phyloP scores from a whole-genome alignment of 2,113 vertebrate genomes.

The Sebastes schlegelii region DNA sequence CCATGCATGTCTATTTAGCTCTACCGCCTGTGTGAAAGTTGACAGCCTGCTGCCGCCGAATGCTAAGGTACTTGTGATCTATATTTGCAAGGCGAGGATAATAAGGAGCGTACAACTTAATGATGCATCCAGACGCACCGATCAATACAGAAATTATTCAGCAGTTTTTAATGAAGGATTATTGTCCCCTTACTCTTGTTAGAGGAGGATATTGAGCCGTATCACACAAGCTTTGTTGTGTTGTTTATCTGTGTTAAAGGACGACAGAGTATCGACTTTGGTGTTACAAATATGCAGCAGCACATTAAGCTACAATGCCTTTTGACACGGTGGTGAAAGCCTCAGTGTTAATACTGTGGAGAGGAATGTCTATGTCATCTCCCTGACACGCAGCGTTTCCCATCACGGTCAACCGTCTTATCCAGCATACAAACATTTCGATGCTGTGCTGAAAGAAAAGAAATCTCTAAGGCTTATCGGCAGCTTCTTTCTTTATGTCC shows the following conservation, averaged over 20 bases:
- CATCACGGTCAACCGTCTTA: not conserved
- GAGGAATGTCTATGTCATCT: conserved; percentile 35
- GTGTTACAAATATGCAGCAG: conserved; percentile 18
- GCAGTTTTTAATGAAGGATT: conserved; percentile 52
- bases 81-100: conserved; percentile 44
- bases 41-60: conserved; percentile 14
- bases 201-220: conserved; percentile 27
- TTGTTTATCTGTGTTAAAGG: conserved; percentile 41
- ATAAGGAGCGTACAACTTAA: conserved; percentile 36
- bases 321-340: conserved; percentile 22
- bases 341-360: conserved; percentile 1
- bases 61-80: conserved; percentile 34
- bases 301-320: conserved; percentile 25
- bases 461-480: not conserved
- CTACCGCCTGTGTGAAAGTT: not conserved
- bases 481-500: not conserved
- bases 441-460: not conserved
- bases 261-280: conserved; percentile 36
- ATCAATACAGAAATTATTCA: conserved; percentile 57
- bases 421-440: not conserved
- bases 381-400: conserved; percentile 13
- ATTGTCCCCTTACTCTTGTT: conserved; percentile 33
- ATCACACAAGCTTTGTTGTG: conserved; percentile 8
- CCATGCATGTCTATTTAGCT: not conserved
- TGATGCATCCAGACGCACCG: conserved; percentile 39